phyloP scores from a whole-genome alignment of 1,140 invertebrate species.

The Doryteuthis pealeii region DNA sequence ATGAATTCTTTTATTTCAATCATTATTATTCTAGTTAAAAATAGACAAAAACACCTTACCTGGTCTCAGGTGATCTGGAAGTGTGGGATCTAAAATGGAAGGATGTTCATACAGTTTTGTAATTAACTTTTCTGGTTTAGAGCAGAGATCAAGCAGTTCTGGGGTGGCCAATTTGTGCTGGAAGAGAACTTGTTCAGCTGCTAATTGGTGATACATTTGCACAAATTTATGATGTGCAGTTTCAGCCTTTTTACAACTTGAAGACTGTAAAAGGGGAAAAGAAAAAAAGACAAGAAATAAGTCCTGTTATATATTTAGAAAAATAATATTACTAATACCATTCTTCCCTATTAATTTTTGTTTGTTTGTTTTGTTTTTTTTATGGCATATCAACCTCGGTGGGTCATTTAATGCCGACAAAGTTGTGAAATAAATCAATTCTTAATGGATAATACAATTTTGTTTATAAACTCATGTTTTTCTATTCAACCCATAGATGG shows the following conservation, averaged over 20 bases:
- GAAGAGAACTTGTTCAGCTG: conserved; percentile 43
- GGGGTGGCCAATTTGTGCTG: conserved; percentile 33
- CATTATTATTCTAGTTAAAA: no score
- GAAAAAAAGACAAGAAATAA: background rate
- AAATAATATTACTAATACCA: conserved; percentile 3
- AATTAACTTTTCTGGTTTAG: conserved; percentile 37
- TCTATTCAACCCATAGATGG: no score
- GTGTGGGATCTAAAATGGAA: conserved; percentile 30
- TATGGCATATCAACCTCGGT: no score
- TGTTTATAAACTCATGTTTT: no score
- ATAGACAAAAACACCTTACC: conserved; percentile 19
- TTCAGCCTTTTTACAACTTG: conserved; percentile 40
- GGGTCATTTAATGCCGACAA: no score
- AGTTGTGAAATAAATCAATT: no score
- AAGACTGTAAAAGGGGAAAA: conserved; percentile 21
- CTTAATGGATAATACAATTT: no score
- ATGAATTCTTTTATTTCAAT: no score
- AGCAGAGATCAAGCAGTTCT: conserved; percentile 33
- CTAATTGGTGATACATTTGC: conserved; percentile 35
- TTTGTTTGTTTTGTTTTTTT: no score
- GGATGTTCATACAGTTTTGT: conserved; percentile 44
- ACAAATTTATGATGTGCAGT: conserved; percentile 39
- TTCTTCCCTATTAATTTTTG: no score
- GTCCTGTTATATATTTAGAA: no score
- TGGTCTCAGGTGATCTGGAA: conserved; percentile 20